Conservation (phyloP, 2,113 vertebrate genomes). For the Sinosuthora webbiana region DNA sequence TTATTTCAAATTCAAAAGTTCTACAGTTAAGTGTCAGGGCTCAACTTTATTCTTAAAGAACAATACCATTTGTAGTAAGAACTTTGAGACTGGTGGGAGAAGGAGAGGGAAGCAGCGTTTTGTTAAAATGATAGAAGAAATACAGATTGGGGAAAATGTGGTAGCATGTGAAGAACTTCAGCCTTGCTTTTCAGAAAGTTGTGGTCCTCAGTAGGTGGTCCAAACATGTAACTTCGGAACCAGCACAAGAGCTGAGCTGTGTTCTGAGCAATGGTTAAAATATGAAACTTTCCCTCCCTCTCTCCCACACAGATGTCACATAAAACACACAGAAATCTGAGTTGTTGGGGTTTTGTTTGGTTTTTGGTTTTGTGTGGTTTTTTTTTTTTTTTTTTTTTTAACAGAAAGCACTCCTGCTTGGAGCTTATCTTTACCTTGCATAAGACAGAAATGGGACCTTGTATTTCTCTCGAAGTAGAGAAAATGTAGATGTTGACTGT, state of each 20-base stretch:
- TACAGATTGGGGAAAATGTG: not conserved
- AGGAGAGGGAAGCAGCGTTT: not conserved
- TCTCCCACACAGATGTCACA: fast-evolving
- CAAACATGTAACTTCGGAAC: not conserved
- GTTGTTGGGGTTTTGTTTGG: not conserved
- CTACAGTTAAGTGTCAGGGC: not conserved
- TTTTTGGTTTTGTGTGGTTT: not conserved
- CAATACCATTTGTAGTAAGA: not conserved
- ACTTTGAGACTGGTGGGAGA: not conserved
- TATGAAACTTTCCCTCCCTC: fast-evolving
- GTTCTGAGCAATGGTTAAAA: not conserved
- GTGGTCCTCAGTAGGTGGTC: not conserved
- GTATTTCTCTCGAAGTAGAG: not conserved
- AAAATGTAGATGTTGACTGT: not conserved
- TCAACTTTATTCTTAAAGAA: not conserved
- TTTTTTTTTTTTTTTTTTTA: not conserved
- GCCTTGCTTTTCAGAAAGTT: not conserved
- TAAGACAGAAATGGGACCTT: not conserved
- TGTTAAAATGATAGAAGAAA: not conserved
- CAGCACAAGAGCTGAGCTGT: not conserved
- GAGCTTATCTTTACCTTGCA: not conserved
- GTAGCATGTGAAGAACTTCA: not conserved
- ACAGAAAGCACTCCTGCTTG: not conserved
- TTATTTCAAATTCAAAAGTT: not conserved
- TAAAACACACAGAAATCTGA: not conserved